Conservation (phyloP, 2,888 invertebrate species). For the Agrilus biguttatus region DNA sequence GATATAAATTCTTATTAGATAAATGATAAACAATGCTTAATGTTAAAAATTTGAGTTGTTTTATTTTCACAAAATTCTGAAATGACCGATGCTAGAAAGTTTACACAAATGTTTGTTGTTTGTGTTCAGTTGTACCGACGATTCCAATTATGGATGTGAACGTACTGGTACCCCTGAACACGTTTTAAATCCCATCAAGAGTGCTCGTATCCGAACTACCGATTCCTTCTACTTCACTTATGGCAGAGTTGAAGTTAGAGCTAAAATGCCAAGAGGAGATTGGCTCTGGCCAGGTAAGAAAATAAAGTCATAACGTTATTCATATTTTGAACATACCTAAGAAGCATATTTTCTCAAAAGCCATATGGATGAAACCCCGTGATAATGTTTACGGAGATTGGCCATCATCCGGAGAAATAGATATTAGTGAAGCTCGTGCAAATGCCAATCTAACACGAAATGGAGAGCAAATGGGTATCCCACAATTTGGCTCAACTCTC, state of each 20-base stretch:
- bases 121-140: conserved; percentile 38
- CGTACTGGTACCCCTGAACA: conserved; percentile 36
- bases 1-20: too few species aligned
- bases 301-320: too few species aligned
- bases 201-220: conserved; percentile 47
- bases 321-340: background rate
- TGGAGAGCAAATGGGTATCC: conserved; percentile 41
- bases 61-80: too few species aligned
- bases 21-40: too few species aligned
- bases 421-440: conserved; percentile 52
- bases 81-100: too few species aligned
- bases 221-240: conserved; percentile 50
- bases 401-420: conserved; percentile 62
- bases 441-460: conserved; percentile 32
- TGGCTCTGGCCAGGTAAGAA: conserved; percentile 47
- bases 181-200: conserved; percentile 50
- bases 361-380: conserved; percentile 56
- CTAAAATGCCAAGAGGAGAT: conserved; percentile 55
- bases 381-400: conserved; percentile 49
- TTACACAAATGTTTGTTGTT: too few species aligned
- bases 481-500: conserved; percentile 44
- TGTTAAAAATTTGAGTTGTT: too few species aligned
- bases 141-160: conserved; percentile 42
- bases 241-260: conserved; percentile 47
- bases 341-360: conserved; percentile 29